Evolutionary conservation across 2,113 vertebrate species (phyloP), one percentile per base, ranked within the genome.

Genomic region (Garra rufa): DNA sequence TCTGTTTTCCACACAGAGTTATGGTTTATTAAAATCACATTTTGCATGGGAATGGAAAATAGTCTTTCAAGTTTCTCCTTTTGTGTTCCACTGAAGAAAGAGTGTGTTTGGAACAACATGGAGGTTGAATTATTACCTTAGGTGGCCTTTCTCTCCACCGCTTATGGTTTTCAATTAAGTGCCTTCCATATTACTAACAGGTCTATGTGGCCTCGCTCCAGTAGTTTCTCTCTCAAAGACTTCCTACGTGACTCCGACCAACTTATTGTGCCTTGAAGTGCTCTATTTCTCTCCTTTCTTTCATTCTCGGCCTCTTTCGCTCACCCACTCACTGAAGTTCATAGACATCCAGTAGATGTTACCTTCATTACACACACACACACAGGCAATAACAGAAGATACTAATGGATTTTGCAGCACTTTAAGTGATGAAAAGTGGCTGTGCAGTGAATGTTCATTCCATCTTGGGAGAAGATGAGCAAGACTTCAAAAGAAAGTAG

Each of bases 191-290:
- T 73, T 30, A 74, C 52, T 21, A 73, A 41, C 70, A 77, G 67
- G 44, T 85, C 69, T 69, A 3, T 30, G 75, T 81, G 77, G 50
- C 28, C 57, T 65, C 38, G 57, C 17, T 26, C 34, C 57, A 28
- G 48, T 41, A 13, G 30, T 69, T 69, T 43, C 61, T 71, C 73
- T 63, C 11, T 76, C 76, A 79, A 57, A 50, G 24, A 71, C 70
- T 77, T 83, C 76, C 83, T 80, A 70, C 38, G 44, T 85, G 85
- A 82, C 81, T 83, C 48, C 34, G 82, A 63, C 65, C 69, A 26
- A 85, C 43, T 77, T 61, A 78, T 38, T 34, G 77, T 46, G 50
- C 76, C 55, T 77, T 83, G 38, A 75, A 83, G 46, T 70, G 63
- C 65, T 84, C 63, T 73, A 26, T 83, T 44, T 44, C 75, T 48